Percentiles rank a stretch among this genome's conserved stretches.
Evolutionary conservation across 2,888 invertebrate genomes (phyloP).

Genomic region (Amitus sp.): DNA sequence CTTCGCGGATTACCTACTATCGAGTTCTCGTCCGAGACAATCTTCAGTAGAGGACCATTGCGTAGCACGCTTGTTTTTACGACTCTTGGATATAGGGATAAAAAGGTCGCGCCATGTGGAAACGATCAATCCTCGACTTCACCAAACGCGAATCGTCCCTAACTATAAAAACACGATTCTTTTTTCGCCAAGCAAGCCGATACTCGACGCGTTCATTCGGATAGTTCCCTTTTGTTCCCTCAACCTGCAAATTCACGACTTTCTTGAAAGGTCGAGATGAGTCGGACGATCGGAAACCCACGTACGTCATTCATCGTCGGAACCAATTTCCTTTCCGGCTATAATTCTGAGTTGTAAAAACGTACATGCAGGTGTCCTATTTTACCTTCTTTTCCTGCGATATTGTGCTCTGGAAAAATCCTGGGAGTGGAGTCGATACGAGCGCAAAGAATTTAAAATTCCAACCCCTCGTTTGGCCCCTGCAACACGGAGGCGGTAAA

Average conservation of each 20-base stretch:
- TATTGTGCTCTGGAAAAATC: neutral
- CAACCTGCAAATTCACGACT: constrained; percentile 25
- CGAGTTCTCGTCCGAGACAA: constrained; percentile 7
- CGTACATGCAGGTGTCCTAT: constrained; percentile 6
- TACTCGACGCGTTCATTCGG: constrained; percentile 28
- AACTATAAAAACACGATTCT: constrained; percentile 35
- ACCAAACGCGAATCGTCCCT: constrained; percentile 26
- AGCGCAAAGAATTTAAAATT: neutral
- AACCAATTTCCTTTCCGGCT: constrained; percentile 43
- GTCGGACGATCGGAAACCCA: constrained; percentile 40
- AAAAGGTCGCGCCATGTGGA: constrained; percentile 33
- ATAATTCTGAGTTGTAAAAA: constrained; percentile 42
- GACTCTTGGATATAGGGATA: constrained; percentile 20
- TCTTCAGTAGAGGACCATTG: constrained; percentile 3
- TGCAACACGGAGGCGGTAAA: neutral
- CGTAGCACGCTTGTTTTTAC: constrained; percentile 20
- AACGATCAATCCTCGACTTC: constrained; percentile 19
- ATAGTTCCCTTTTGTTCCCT: constrained; percentile 12
- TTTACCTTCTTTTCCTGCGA: constrained; percentile 9
- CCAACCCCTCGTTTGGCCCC: neutral
- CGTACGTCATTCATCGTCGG: constrained; percentile 27
- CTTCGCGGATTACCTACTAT: constrained; percentile 12
- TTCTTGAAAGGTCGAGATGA: constrained; percentile 22
- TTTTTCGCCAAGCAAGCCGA: constrained; percentile 25
- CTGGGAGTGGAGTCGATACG: neutral